Conservation (phyloP, 2,888 invertebrate species). For the Cephus sareptanus region DNA sequence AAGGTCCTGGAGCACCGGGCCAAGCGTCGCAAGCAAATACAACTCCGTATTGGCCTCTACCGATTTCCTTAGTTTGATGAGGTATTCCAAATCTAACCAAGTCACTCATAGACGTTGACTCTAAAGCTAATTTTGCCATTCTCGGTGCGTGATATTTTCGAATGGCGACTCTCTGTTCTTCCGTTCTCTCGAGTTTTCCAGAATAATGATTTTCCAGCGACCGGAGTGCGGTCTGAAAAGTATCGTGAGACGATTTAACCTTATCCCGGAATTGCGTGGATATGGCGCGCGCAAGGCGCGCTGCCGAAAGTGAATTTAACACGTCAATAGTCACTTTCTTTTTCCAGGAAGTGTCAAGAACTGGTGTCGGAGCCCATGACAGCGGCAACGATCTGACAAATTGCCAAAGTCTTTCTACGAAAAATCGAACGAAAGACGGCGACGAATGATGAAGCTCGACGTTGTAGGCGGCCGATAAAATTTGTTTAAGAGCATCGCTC, state of each 20-base stretch:
- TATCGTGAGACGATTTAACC: slow-evolving; percentile 80
- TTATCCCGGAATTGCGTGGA: slow-evolving; percentile 82
- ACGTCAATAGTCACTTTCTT: slow-evolving; percentile 77
- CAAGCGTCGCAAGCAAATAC: slow-evolving; percentile 82
- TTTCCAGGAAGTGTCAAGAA: slow-evolving; percentile 74
- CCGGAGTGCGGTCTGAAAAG: slow-evolving; percentile 79
- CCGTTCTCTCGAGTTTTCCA: slow-evolving; percentile 81
- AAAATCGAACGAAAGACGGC: slow-evolving; percentile 73
- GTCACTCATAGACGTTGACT: slow-evolving; percentile 86
- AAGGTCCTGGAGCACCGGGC: slow-evolving; percentile 80
- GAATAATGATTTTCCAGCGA: slow-evolving; percentile 78
- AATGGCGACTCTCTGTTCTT: slow-evolving; percentile 81
- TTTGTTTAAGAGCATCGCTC: slow-evolving; percentile 80
- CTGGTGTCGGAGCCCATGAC: slow-evolving; percentile 71
- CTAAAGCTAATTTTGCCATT: slow-evolving; percentile 83
- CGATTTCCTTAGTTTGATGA: slow-evolving; percentile 75
- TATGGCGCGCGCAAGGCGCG: slow-evolving; percentile 77
- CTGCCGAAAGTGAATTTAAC: slow-evolving; percentile 77
- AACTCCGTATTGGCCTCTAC: slow-evolving; percentile 90
- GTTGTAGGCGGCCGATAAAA: slow-evolving; percentile 80
- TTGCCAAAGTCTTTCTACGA: slow-evolving; percentile 76
- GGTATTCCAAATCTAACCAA: slow-evolving; percentile 80
- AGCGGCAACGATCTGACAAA: slow-evolving; percentile 71
- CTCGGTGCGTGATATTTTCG: slow-evolving; percentile 83
- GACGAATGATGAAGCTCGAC: slow-evolving; percentile 78